phyloP scores from a whole-genome alignment of 2,797 vertebrate species.

The Pipistrellus kuhlii region DNA sequence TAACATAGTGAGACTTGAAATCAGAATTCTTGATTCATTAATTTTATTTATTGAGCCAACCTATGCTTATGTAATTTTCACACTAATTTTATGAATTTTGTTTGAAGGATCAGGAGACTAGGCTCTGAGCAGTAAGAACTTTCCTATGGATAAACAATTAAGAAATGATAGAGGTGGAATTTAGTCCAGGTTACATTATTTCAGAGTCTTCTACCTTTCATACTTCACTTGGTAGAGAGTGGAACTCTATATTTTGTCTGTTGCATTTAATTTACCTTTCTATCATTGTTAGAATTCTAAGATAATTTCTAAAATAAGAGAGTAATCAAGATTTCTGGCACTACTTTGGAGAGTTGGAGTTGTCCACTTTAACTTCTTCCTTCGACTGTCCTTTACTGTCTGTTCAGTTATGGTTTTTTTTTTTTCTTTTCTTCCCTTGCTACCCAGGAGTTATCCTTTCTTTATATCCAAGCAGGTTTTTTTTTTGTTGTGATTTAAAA shows the following conservation, averaged over 20 bases:
- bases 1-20: neutral
- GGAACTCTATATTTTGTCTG: neutral
- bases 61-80: neutral
- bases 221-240: neutral
- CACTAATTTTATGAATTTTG: neutral
- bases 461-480: neutral
- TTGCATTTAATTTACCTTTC: neutral
- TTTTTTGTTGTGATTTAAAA: slow-evolving; percentile 20
- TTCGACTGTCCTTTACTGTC: neutral
- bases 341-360: neutral
- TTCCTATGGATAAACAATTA: neutral
- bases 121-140: neutral
- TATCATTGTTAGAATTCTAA: neutral
- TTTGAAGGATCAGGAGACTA: neutral
- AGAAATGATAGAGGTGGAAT: neutral
- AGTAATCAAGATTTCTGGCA: neutral
- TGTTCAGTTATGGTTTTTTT: neutral
- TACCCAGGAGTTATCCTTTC: neutral
- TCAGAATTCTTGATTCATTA: slow-evolving; percentile 17
- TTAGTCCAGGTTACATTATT: neutral
- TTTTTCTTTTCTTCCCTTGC: neutral
- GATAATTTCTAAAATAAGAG: neutral
- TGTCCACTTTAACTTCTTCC: neutral
- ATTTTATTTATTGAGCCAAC: neutral
- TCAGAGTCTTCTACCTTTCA: neutral